These are phyloP conservation scores for Lagocephalus sceleratus DNA, from an alignment of 2,797 vertebrate genomes.

Conservation along the genomic window DNA sequence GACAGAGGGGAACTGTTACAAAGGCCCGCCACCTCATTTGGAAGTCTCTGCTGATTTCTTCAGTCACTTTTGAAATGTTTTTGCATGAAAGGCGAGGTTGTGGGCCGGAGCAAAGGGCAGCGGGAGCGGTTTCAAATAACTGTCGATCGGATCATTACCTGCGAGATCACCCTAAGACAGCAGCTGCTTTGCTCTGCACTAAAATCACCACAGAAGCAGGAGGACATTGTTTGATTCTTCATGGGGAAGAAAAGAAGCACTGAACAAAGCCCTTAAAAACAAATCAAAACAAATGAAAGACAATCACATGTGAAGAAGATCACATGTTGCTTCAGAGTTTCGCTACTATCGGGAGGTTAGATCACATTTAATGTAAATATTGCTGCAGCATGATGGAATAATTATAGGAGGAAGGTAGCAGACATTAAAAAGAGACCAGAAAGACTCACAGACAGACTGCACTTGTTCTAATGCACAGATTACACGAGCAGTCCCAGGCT, in stretches of 20 bases:
- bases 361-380: no score
- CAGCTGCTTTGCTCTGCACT: neutral
- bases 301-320: no score
- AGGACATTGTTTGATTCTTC: neutral
- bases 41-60: conserved; percentile 46
- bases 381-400: no score
- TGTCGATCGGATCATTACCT: conserved; percentile 21
- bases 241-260: neutral
- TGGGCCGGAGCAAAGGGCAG: conserved; percentile 4
- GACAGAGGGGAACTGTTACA: conserved; percentile 46
- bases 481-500: no score
- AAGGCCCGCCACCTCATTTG: conserved; percentile 33
- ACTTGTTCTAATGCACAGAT: no score
- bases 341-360: no score
- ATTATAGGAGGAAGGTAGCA: no score
- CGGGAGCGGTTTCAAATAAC: conserved; percentile 7
- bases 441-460: no score
- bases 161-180: conserved; percentile 3
- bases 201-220: neutral
- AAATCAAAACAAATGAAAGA: neutral
- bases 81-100: conserved; percentile 7
- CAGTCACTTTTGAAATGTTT: conserved; percentile 32
- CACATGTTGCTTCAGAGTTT: no score
- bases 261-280: neutral
- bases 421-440: no score